Conservation (phyloP, 1,140 invertebrate genomes). For the Drosophila ogumai region DNA sequence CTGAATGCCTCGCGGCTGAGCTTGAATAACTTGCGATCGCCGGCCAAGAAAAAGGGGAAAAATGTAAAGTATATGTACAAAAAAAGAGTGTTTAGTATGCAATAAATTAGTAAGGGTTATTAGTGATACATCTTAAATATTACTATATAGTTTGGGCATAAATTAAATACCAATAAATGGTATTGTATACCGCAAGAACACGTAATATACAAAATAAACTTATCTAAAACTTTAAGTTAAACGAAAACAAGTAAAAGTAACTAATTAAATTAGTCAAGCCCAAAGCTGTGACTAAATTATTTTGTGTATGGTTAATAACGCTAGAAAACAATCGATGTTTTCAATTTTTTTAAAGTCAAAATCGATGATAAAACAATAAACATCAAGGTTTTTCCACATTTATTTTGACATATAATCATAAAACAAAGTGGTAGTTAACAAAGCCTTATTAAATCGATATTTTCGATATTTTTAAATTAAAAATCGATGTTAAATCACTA, state of each 20-base stretch:
- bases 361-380: background rate
- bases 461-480: background rate
- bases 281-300: background rate
- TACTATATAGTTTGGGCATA: too few species aligned
- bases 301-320: background rate
- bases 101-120: slow-evolving; percentile 6
- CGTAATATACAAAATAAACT: background rate
- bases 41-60: slow-evolving; percentile 77
- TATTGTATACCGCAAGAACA: background rate
- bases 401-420: background rate
- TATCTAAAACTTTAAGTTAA: too few species aligned
- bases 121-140: background rate
- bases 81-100: slow-evolving; percentile 4
- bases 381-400: too few species aligned
- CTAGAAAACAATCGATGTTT: background rate
- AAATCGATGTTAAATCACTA: background rate
- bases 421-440: background rate
- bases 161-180: too few species aligned
- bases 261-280: background rate
- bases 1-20: slow-evolving; percentile 79
- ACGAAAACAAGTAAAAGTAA: background rate
- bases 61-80: slow-evolving; percentile 70
- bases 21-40: slow-evolving; percentile 79
- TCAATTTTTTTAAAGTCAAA: background rate
- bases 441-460: background rate